phyloP scores from a whole-genome alignment of 2,797 vertebrate genomes.

The Brotula barbata region DNA sequence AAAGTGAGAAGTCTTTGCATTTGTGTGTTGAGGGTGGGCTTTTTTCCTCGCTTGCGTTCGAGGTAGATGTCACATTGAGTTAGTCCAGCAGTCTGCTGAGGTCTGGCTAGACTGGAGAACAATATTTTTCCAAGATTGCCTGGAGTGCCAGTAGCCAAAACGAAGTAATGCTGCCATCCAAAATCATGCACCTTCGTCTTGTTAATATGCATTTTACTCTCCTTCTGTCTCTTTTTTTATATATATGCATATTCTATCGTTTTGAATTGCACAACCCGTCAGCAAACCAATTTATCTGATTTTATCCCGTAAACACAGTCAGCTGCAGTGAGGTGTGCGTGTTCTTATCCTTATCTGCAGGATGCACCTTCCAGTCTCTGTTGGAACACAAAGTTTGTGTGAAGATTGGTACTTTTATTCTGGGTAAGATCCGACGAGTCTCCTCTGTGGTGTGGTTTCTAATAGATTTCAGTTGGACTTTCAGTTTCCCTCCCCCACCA shows the following conservation, averaged over 20 bases:
- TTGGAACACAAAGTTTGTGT: slow-evolving; percentile 24
- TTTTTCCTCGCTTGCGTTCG: slow-evolving; percentile 52
- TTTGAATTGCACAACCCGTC: slow-evolving; percentile 13
- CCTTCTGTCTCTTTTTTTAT: slow-evolving; percentile 10
- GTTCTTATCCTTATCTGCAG: slow-evolving; percentile 60
- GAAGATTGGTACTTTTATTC: slow-evolving; percentile 36
- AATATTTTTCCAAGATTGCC: slow-evolving; percentile 84
- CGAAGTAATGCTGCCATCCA: slow-evolving; percentile 47
- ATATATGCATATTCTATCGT: slow-evolving; percentile 18
- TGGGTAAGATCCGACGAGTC: slow-evolving; percentile 25
- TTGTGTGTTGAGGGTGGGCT: slow-evolving; percentile 41
- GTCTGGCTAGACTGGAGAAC: slow-evolving; percentile 79
- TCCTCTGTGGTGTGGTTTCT: slow-evolving; percentile 34
- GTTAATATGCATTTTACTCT: slow-evolving; percentile 30
- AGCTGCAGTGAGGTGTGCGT: slow-evolving; percentile 32
- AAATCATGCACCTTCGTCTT: slow-evolving; percentile 51
- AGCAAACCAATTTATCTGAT: slow-evolving; percentile 9
- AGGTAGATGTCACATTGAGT: slow-evolving; percentile 78
- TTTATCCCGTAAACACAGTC: slow-evolving; percentile 6
- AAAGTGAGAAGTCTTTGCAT: slow-evolving; percentile 32
- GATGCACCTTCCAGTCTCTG: slow-evolving; percentile 46
- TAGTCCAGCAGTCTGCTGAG: slow-evolving; percentile 74
- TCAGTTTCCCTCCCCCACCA: slow-evolving; percentile 25
- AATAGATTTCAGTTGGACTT: slow-evolving; percentile 50
- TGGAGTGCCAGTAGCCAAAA: slow-evolving; percentile 59